Base-by-base conservation (phyloP, 2,888 invertebrate species). In the Dendrolimus pini region DNA sequence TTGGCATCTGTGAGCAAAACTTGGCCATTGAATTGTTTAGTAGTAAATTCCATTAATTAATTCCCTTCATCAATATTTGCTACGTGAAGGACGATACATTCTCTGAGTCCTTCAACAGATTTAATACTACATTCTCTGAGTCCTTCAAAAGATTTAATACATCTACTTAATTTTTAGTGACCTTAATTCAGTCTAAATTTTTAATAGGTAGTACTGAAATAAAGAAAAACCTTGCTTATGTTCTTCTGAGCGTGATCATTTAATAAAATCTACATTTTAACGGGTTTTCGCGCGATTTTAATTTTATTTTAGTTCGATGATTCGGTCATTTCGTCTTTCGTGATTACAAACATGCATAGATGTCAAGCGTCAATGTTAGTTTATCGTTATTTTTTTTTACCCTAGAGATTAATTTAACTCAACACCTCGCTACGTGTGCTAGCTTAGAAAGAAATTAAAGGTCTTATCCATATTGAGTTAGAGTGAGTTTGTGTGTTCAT, bases 51-150 rank as follows among this genome's bases (percentile, higher is more conserved):
- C 69, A 67, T 63, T 9, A 12, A 47, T 10, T 47, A 9, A 60
- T 62, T 67, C 69, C 70, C 68, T 72, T 71, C 75, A 70, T 73
- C 7, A 47, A 47, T 70, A 65, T 71, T 74, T 74, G 72, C 63
- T 69, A 47, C 9, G 62, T 72, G 78, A 83, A 85, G 87, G 86
- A 86, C 86, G 87, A 86, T 82, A 77, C 69, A 71, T 69, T 76
- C 68, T 69, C 69, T 70, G 75, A 74, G 72, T 82, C 78, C 78
- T 80, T 69, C 72, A 68, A 65, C 71, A 68, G 66, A 65, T 66
- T 69, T 62, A 42, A 68, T 67, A 68, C 60, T 81, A 77, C 69
- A 71, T 69, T 77, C 67, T 69, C 69, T 70, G 75, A 74, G 72
- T 82, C 78, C 78, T 80, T 69, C 72, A 68, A 65, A 71, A 68